Evolutionary conservation across 2,888 invertebrate species (phyloP).

Genomic region (Leucania comma): DNA sequence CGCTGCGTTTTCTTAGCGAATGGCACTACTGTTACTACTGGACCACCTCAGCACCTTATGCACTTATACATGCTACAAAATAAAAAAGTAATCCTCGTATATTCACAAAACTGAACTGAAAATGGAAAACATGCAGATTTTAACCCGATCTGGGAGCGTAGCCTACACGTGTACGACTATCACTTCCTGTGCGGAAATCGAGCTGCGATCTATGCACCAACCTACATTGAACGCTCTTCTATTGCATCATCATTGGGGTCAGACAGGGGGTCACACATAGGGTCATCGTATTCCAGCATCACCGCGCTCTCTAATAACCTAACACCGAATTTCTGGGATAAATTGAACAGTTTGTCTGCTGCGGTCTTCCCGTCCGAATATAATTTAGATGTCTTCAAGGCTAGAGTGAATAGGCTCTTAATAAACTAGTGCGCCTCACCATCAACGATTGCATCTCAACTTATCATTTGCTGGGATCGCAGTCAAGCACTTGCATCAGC

Average conservation of each 20-base stretch:
- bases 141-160: background rate
- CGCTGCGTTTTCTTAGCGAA: too few relatives aligned
- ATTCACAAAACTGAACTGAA: background rate
- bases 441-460: too few relatives aligned
- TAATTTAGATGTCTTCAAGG: too few relatives aligned
- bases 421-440: too few relatives aligned
- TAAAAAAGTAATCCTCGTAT: background rate
- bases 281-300: background rate
- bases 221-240: conserved; percentile 15
- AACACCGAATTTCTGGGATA: background rate
- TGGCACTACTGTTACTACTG: too few relatives aligned
- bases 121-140: background rate
- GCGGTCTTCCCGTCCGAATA: too few relatives aligned
- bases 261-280: background rate
- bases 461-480: too few relatives aligned
- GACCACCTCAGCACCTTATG: too few relatives aligned
- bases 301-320: background rate
- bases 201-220: conserved; percentile 16
- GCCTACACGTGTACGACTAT: conserved; percentile 8
- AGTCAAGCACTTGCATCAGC: too few relatives aligned
- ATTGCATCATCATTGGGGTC: conserved; percentile 5
- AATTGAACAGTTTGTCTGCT: too few relatives aligned
- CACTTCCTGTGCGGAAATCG: conserved; percentile 35
- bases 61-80: too few relatives aligned
- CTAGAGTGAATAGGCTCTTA: too few relatives aligned